phyloP scores from a whole-genome alignment of 2,113 vertebrate species.

The Lanius ludovicianus region DNA sequence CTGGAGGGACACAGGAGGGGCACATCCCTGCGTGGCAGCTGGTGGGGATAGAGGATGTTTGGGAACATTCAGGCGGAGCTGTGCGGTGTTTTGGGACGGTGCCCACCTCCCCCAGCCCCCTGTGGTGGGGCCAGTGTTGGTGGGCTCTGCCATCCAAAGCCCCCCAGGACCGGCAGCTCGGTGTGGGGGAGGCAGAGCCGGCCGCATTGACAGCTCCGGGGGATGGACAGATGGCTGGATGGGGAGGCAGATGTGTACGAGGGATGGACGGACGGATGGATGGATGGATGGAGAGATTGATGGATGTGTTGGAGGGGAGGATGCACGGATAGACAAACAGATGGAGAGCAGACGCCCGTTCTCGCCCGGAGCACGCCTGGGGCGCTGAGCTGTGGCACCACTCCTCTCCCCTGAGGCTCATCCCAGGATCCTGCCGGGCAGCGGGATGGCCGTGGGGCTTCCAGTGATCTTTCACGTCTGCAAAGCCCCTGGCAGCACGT shows the following conservation, averaged over 20 bases:
- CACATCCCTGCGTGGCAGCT: rapidly evolving
- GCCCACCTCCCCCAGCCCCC: too few species aligned
- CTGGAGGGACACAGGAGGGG: not conserved
- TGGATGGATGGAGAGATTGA: slow-evolving; percentile 3
- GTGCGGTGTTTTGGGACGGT: rapidly evolving
- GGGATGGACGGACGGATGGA: not conserved
- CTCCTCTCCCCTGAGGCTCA: not conserved
- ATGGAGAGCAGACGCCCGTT: not conserved
- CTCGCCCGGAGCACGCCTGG: not conserved
- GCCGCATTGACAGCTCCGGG: slow-evolving; percentile 42
- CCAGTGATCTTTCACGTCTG: rapidly evolving
- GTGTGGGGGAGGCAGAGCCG: not conserved
- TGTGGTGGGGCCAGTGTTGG: rapidly evolving
- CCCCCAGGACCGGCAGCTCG: not conserved
- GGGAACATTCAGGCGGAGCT: rapidly evolving
- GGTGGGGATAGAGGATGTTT: not conserved
- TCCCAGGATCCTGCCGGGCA: not conserved
- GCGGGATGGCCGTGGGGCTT: rapidly evolving
- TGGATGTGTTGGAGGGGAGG: slow-evolving; percentile 21
- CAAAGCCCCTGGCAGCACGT: not conserved
- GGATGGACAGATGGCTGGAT: slow-evolving; percentile 35
- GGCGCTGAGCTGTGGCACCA: not conserved
- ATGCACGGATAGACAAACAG: not conserved
- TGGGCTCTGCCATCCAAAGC: not conserved
- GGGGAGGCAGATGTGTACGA: not conserved